Evolutionary conservation across 35 echinoderm and acorn worm species (phyloP).

Genomic region (Hemicentrotus pulcherrimus): DNA sequence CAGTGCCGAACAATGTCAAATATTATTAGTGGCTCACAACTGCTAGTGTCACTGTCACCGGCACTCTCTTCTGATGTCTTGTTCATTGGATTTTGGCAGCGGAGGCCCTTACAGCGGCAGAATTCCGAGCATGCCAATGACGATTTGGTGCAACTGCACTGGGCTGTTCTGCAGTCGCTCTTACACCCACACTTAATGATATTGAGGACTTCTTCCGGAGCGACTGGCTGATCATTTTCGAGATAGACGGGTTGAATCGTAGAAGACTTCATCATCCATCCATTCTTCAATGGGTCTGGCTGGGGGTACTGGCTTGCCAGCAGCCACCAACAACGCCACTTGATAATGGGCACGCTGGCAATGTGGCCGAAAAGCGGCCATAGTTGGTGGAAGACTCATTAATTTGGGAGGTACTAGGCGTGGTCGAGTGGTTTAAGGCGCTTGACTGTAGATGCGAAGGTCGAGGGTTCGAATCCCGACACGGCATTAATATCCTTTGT

Average conservation of each 20-base stretch:
- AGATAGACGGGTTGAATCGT: too few species aligned
- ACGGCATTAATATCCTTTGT: too few species aligned
- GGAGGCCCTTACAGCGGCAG: not conserved
- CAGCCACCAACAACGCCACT: not conserved
- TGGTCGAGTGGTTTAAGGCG: too few species aligned
- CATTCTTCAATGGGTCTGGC: not conserved
- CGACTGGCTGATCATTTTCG: too few species aligned
- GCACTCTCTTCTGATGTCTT: not conserved
- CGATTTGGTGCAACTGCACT: not conserved
- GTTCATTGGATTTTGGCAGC: conserved; percentile 18
- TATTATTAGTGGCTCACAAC: too few species aligned
- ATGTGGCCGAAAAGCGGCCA: not conserved
- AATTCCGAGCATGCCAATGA: not conserved
- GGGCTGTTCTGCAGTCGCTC: not conserved
- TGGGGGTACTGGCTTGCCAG: not conserved
- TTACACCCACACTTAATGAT: too few species aligned
- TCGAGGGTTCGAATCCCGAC: too few species aligned
- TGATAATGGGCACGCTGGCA: not conserved
- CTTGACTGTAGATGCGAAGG: too few species aligned
- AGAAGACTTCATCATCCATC: not conserved
- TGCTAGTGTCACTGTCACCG: too few species aligned
- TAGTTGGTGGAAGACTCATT: not conserved
- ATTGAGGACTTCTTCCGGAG: too few species aligned
- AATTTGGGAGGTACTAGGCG: not conserved
- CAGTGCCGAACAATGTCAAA: too few species aligned